A percentile compares a stretch with the other conserved stretches of the same genome.
Evolutionary conservation across 2,888 invertebrate genomes (phyloP).

Genomic region (Drosophila monieri): DNA sequence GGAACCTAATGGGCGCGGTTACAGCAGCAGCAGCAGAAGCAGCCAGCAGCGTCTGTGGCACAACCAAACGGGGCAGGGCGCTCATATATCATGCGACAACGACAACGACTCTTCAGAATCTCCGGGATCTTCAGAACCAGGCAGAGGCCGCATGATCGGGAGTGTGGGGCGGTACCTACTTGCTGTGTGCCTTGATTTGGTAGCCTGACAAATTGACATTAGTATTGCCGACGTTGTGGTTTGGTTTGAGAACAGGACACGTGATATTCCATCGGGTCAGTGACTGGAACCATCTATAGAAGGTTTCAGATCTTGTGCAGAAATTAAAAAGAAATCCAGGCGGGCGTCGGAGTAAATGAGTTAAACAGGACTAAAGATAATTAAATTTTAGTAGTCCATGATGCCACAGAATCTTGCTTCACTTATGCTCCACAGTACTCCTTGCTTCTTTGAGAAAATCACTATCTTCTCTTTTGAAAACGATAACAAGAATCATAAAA

Average conservation of each 20-base stretch:
- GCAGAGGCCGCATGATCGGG: slow-evolving; percentile 15
- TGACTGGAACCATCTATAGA: slow-evolving; percentile 49
- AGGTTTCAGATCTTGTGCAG: slow-evolving; percentile 9
- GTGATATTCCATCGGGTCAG: slow-evolving; percentile 44
- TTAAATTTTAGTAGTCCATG: not conserved
- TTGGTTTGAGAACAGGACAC: slow-evolving; percentile 54
- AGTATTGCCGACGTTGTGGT: slow-evolving; percentile 52
- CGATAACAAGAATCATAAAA: slow-evolving; percentile 7
- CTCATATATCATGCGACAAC: slow-evolving; percentile 73
- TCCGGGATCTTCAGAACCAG: slow-evolving; percentile 53
- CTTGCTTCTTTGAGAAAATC: not conserved
- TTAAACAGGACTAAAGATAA: not conserved
- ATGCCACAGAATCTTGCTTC: not conserved
- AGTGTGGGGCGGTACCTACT: slow-evolving; percentile 35
- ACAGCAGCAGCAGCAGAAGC: slow-evolving; percentile 47
- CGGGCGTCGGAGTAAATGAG: not conserved
- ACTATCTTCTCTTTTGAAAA: not conserved
- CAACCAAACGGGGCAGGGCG: slow-evolving; percentile 59
- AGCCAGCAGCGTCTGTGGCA: slow-evolving; percentile 28
- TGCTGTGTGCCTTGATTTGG: slow-evolving; percentile 66
- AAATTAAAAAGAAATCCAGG: slow-evolving; percentile 13
- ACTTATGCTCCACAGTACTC: not conserved
- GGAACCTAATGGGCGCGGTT: slow-evolving; percentile 63
- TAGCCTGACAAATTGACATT: slow-evolving; percentile 75
- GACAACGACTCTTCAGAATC: slow-evolving; percentile 56